phyloP scores from a whole-genome alignment of 2,113 vertebrate species.

The Grammomys surdaster region DNA sequence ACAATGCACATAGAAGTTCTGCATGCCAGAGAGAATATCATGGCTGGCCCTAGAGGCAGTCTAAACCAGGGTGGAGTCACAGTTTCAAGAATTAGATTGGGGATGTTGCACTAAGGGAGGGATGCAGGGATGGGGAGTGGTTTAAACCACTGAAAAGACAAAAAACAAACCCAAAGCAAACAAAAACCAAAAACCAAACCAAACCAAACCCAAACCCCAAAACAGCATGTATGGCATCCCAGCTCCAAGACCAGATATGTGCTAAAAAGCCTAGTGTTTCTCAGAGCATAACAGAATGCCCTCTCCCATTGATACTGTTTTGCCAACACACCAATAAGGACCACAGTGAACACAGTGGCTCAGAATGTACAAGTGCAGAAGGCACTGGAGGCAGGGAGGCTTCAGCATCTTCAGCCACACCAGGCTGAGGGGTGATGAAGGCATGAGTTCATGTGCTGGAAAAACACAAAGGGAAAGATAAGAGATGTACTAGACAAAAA shows the following conservation, averaged over 20 bases:
- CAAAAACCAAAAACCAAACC: no score
- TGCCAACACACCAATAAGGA: not conserved
- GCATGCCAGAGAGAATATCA: fast-evolving
- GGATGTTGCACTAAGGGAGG: not conserved
- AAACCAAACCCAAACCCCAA: not conserved
- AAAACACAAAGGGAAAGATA: not conserved
- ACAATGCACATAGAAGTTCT: not conserved
- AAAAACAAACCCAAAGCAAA: not conserved
- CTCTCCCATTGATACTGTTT: not conserved
- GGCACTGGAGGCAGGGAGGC: not conserved
- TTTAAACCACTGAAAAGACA: not conserved
- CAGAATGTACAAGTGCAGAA: not conserved
- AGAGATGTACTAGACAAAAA: not conserved
- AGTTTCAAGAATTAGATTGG: not conserved
- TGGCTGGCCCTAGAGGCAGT: no score
- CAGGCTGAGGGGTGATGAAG: not conserved
- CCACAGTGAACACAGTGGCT: not conserved
- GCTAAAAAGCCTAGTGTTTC: not conserved
- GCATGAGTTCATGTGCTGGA: not conserved
- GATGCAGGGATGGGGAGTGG: fast-evolving
- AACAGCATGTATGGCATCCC: not conserved
- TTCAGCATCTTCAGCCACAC: not conserved
- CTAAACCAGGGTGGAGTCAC: not conserved
- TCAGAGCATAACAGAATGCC: not conserved
- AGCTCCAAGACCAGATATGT: not conserved